Evolutionary conservation across 2,888 invertebrate genomes (phyloP).

Genomic region (Imbricaverruca yamaguchii): DNA sequence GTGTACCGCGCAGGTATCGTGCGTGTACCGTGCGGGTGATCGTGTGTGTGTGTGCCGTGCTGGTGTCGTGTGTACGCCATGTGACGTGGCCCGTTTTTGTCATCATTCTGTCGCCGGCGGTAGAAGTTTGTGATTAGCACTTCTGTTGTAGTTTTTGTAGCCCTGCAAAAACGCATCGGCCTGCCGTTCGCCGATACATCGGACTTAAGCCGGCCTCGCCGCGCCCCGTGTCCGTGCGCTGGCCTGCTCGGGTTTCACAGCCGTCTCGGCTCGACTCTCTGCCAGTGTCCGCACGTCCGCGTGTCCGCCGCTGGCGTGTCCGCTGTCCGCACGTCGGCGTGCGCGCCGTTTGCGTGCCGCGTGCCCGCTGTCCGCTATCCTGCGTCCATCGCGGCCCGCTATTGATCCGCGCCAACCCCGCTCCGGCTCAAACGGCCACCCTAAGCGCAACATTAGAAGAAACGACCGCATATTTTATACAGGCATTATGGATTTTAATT

Average conservation of each 20-base stretch:
- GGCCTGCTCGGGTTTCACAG: too few species aligned
- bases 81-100: neutral
- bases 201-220: neutral
- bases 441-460: slow-evolving; percentile 17
- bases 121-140: slow-evolving; percentile 21
- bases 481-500: slow-evolving; percentile 11
- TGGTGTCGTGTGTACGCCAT: too few species aligned
- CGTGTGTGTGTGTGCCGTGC: too few species aligned
- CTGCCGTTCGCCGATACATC: neutral
- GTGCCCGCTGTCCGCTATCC: neutral
- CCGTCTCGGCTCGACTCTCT: too few species aligned
- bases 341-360: neutral
- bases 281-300: too few species aligned
- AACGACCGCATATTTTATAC: slow-evolving; percentile 15
- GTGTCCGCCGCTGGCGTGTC: neutral
- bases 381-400: neutral
- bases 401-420: neutral
- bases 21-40: too few species aligned
- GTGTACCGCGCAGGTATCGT: too few species aligned
- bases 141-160: slow-evolving; percentile 17
- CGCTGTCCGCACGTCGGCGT: neutral
- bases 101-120: neutral
- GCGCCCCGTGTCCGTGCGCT: neutral
- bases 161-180: neutral
- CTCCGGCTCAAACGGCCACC: neutral